A percentile compares a stretch with the other conserved stretches of the same genome.
Conservation (phyloP, 2,113 vertebrate genomes). For the Noturus placidus region DNA sequence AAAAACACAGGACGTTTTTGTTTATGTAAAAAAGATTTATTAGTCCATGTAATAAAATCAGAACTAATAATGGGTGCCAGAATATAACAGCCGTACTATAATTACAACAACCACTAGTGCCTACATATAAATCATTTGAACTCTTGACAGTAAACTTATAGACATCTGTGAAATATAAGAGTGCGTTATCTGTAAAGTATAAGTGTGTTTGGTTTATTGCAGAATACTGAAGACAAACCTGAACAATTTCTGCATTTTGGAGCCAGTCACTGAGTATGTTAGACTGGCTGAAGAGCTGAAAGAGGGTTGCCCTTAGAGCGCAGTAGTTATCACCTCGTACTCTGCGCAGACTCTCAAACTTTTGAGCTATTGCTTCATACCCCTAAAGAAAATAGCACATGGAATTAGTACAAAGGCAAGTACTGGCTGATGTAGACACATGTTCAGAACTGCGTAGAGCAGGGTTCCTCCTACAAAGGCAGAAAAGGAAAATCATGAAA, state of each 20-base stretch:
- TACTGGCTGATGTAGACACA: neutral
- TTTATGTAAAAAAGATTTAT: neutral
- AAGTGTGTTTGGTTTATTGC: neutral
- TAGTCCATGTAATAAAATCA: neutral
- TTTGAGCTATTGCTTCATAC: constrained; percentile 75
- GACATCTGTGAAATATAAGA: neutral
- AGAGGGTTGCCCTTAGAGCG: constrained; percentile 82
- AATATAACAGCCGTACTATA: neutral
- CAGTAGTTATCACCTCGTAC: constrained; percentile 87
- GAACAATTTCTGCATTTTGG: constrained; percentile 66
- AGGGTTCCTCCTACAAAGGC: neutral
- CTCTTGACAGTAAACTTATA: neutral
- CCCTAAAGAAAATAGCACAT: constrained; percentile 66
- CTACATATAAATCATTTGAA: neutral
- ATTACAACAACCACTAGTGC: neutral
- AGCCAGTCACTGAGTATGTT: constrained; percentile 70
- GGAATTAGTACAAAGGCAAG: neutral
- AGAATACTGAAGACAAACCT: constrained; percentile 54
- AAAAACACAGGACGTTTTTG: neutral
- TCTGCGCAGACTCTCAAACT: constrained; percentile 74
- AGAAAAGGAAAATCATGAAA: neutral
- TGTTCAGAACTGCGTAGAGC: neutral
- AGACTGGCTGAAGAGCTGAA: constrained; percentile 77
- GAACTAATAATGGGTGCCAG: no score
- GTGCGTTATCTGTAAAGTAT: neutral